These are phyloP conservation scores for Hypotaenidia okinawae DNA, from an alignment of 2,797 vertebrate genomes.

Conservation along the genomic window DNA sequence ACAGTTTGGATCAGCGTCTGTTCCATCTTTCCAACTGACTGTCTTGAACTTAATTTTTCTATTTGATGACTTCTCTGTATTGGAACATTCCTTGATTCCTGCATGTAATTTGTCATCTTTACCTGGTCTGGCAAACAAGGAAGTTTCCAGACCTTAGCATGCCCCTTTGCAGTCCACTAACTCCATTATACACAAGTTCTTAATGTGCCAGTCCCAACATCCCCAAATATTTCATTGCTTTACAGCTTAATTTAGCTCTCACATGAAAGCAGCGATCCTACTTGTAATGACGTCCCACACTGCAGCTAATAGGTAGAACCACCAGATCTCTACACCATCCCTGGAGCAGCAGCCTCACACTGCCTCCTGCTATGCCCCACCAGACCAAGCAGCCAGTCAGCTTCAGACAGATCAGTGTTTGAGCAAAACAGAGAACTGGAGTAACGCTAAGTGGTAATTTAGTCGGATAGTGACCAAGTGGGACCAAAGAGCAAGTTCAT, in stretches of 20 bases:
- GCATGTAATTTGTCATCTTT: background rate
- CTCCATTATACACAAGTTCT: background rate
- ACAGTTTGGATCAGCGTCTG: background rate
- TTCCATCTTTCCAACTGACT: background rate
- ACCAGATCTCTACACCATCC: accelerated
- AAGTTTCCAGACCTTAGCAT: background rate
- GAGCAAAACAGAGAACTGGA: background rate
- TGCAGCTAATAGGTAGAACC: background rate
- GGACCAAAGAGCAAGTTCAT: background rate
- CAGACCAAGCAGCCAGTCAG: background rate
- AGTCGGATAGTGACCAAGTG: background rate
- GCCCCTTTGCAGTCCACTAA: background rate
- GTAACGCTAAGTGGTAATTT: background rate
- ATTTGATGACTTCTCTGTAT: background rate
- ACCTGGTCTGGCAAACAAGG: background rate
- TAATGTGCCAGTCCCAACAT: background rate
- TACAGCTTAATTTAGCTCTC: background rate
- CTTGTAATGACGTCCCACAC: background rate
- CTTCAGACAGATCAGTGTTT: background rate
- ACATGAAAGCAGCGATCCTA: background rate
- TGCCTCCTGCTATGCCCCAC: background rate
- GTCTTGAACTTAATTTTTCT: background rate
- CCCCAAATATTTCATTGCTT: background rate
- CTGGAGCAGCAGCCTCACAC: background rate
- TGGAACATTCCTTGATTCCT: background rate